These are phyloP conservation scores for Erebia ligea DNA, from an alignment of 2,888 invertebrate species.

Conservation along the genomic window DNA sequence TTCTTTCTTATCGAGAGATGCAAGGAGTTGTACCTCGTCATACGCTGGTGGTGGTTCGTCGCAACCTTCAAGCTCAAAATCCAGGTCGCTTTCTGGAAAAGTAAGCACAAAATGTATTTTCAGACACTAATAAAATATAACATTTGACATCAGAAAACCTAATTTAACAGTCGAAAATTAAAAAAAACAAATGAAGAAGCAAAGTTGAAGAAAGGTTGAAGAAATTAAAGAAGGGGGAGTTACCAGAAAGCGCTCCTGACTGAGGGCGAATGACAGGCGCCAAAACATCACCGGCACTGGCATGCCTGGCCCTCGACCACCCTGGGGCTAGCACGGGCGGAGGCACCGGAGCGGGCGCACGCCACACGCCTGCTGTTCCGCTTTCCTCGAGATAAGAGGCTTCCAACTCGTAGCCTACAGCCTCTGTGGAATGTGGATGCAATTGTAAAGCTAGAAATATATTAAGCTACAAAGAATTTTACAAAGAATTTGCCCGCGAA, in stretches of 20 bases:
- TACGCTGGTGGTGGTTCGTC: constrained; percentile 64
- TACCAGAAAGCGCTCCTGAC: constrained; percentile 75
- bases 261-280: constrained; percentile 67
- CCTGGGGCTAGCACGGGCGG: constrained; percentile 16
- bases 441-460: background rate
- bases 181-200: no score
- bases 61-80: constrained; percentile 61
- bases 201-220: no score
- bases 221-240: background rate
- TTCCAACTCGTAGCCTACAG: constrained; percentile 66
- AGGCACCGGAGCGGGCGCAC: constrained; percentile 37
- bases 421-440: constrained; percentile 59
- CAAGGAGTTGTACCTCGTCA: constrained; percentile 57
- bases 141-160: no score
- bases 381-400: constrained; percentile 60
- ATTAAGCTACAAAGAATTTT: no score
- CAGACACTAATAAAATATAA: no score
- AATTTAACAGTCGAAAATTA: no score
- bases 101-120: background rate
- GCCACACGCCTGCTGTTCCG: constrained; percentile 40
- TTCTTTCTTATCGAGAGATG: constrained; percentile 55
- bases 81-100: constrained; percentile 70
- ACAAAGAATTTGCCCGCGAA: no score
- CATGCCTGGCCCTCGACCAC: constrained; percentile 58
- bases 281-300: constrained; percentile 74